Base-by-base conservation (phyloP, 2,113 vertebrate species). In the Ciconia maguari region DNA sequence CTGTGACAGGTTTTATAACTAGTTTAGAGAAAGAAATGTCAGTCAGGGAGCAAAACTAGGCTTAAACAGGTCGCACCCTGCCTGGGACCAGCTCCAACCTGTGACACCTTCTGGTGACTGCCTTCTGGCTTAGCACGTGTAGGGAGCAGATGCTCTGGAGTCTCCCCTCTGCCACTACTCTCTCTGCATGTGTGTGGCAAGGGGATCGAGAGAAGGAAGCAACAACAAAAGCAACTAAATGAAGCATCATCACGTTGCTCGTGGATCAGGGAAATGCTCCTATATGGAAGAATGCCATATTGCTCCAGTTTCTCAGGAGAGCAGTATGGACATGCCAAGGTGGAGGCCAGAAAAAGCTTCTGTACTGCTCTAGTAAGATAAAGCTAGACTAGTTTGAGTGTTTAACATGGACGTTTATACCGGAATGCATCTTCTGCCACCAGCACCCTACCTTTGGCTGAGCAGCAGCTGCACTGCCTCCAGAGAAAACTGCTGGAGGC, bases 311-410 rank as follows among this genome's bases (percentile, higher is more conserved):
- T 75, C 26, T 76, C 30, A 52, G 49, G 22, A 82, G 9, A 81
- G 27, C 10, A 58, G 29, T 9, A 44, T 0, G 55, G 36, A 68
- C 2, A 1, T 36, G 26, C 21, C 57, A 68, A n/a, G 30, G 7
- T 15, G 3, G 13, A 8, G 38, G 30, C 29, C 62, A 91, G n/a
- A 58, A 94, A 36, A 71, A 60, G 1, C 46, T 78, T 69, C 62
- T 64, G 27, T 54, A 48, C 20, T 85, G 70, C 15, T 83, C 34
- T 46, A 74, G 11, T 41, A 74, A 65, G 16, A 48, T n/a, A 65
- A 69, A 84, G 25, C 22, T n/a, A 38, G 38, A 60, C 12, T 71
- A 60, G 10, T 75, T 2, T 69, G 34, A 29, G 4, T 36, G 27
- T 44, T 82, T 44, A 71, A 27, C 16, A 44, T 16, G 11, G 20